Conservation (phyloP, 2,113 vertebrate genomes). For the Gallinago undulata region DNA sequence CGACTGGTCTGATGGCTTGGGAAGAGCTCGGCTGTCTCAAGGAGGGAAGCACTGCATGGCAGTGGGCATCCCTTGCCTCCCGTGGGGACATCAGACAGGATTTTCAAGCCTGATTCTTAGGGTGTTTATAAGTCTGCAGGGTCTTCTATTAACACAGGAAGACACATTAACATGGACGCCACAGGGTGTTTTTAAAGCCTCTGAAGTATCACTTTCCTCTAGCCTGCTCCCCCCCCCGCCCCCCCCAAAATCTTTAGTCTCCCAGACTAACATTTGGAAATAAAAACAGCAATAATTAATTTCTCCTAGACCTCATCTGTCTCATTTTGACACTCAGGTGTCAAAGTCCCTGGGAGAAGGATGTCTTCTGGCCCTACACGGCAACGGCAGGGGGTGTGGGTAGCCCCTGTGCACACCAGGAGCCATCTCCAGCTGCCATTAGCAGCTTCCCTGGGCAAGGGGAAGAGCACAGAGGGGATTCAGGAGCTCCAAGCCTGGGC, state of each 20-base stretch:
- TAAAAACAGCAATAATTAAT: background rate
- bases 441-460: background rate
- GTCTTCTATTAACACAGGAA: background rate
- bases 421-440: background rate
- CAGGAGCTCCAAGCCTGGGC: background rate
- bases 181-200: background rate
- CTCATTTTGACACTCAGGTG: background rate
- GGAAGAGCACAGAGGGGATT: background rate
- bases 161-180: background rate
- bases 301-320: background rate
- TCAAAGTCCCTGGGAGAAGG: background rate
- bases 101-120: background rate
- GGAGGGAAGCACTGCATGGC: background rate
- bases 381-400: background rate
- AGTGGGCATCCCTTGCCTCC: background rate
- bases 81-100: background rate
- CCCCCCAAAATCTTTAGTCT: background rate
- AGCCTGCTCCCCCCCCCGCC: no score
- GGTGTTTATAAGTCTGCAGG: background rate
- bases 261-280: background rate
- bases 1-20: accelerated
- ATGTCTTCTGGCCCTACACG: background rate
- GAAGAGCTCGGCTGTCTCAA: background rate
- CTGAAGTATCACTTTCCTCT: background rate
- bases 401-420: background rate